Conservation (phyloP, 2,113 vertebrate species). For the Gobius niger region DNA sequence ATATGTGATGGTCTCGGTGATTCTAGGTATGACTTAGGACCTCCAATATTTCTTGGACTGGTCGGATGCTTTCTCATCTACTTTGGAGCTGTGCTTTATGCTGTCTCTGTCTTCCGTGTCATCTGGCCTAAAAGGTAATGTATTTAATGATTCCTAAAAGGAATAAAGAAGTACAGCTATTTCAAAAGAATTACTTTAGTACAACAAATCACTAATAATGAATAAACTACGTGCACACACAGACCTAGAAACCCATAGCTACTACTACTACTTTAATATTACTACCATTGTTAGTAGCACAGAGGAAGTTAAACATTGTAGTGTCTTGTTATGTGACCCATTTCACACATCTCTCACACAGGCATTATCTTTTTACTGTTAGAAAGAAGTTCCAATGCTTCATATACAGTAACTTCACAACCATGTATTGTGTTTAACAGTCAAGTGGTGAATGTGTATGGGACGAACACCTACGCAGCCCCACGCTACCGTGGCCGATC, state of each 20-base stretch:
- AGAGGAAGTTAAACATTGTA: no score
- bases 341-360: no score
- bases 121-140: slow-evolving; percentile 65
- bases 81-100: slow-evolving; percentile 68
- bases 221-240: no score
- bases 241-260: no score
- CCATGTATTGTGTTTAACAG: slow-evolving; percentile 16
- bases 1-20: background rate
- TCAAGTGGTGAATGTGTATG: slow-evolving; percentile 20
- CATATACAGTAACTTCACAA: no score
- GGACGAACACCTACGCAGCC: slow-evolving; percentile 37
- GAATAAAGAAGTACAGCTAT: background rate
- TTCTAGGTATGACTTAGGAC: slow-evolving; percentile 74
- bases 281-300: no score
- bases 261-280: no score
- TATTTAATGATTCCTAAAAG: background rate
- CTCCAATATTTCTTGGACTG: slow-evolving; percentile 74
- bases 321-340: no score
- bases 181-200: background rate
- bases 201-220: background rate
- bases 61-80: slow-evolving; percentile 70
- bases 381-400: no score
- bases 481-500: slow-evolving; percentile 43
- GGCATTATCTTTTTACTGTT: no score
- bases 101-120: slow-evolving; percentile 58